These are phyloP conservation scores for Slavum lentiscoides DNA, from an alignment of 2,888 invertebrate genomes.

Conservation along the genomic window DNA sequence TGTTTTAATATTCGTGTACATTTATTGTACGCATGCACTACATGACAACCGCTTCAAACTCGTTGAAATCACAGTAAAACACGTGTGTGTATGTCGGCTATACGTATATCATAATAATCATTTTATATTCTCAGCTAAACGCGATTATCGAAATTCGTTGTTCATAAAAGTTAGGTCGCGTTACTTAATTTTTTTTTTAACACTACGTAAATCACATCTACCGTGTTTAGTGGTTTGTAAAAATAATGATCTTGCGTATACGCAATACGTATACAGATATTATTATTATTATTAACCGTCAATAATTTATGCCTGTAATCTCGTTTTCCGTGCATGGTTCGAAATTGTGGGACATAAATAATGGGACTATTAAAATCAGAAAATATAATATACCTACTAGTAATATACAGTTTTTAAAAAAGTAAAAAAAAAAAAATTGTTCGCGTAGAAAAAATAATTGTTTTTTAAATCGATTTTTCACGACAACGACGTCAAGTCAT, in stretches of 20 bases:
- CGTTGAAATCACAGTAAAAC: too few species aligned
- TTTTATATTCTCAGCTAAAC: neutral
- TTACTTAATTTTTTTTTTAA: constrained; percentile 27
- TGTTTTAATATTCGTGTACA: too few species aligned
- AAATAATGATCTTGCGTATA: neutral
- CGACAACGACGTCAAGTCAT: too few species aligned
- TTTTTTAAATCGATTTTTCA: too few species aligned
- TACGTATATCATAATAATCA: neutral
- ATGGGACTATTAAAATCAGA: neutral
- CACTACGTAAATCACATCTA: constrained; percentile 23
- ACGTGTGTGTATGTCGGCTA: too few species aligned
- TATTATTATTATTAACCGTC: neutral
- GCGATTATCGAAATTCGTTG: constrained; percentile 1
- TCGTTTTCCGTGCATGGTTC: neutral
- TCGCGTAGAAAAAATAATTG: too few species aligned
- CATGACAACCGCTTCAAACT: too few species aligned
- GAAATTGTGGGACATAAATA: neutral
- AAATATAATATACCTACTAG: neutral
- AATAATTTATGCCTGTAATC: constrained; percentile 19
- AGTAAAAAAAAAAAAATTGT: neutral
- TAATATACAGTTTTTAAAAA: neutral
- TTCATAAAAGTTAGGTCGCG: neutral
- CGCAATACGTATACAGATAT: neutral
- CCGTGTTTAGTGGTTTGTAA: neutral
- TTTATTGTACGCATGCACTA: too few species aligned